Percentiles rank a stretch among this genome's conserved stretches.
These are phyloP conservation scores for Lottia scabra DNA, from an alignment of 2,888 invertebrate genomes.

Conservation along the genomic window DNA sequence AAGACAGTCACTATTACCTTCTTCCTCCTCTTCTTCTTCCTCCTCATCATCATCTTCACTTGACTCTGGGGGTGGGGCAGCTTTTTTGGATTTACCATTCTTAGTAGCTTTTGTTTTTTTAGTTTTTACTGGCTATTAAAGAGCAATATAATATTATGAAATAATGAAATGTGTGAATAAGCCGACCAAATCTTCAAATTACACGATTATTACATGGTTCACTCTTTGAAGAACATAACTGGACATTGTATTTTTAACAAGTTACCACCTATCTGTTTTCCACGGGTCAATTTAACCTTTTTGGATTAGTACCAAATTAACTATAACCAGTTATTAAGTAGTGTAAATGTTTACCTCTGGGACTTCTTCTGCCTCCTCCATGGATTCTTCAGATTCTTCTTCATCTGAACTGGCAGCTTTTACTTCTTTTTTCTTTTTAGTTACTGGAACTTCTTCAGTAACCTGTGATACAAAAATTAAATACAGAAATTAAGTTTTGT, in stretches of 20 bases:
- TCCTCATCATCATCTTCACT: not conserved
- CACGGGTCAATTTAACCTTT: no score
- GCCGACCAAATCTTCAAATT: no score
- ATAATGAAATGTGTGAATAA: no score
- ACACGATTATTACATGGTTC: no score
- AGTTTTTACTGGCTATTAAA: not conserved
- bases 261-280: no score
- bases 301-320: no score
- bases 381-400: not conserved
- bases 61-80: not conserved
- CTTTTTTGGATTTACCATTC: not conserved
- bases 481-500: not conserved
- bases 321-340: no score
- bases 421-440: not conserved
- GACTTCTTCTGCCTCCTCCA: not conserved
- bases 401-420: not conserved
- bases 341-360: slow-evolving; percentile 7
- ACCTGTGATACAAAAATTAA: not conserved
- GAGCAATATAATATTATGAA: no score
- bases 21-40: not conserved
- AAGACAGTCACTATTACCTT: not conserved
- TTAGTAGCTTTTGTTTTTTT: not conserved
- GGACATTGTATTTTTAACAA: no score
- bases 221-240: no score
- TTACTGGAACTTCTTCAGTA: not conserved